These are phyloP conservation scores for Sebastes diploproa DNA, from an alignment of 2,797 vertebrate genomes.

Conservation along the genomic window DNA sequence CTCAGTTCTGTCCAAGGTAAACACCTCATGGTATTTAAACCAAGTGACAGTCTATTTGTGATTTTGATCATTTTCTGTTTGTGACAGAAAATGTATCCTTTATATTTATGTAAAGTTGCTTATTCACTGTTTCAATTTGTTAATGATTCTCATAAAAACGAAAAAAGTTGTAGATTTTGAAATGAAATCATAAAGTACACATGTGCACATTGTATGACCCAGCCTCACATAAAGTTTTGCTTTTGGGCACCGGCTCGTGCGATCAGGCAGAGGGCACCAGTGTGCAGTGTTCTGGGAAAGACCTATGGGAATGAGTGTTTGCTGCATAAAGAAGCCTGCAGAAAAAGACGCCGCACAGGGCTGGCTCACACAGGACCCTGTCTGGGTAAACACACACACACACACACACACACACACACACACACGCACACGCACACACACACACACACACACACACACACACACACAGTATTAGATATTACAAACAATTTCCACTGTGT, in stretches of 20 bases:
- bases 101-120: background rate
- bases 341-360: slow-evolving; percentile 74
- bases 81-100: background rate
- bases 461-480: slow-evolving; percentile 9
- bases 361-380: slow-evolving; percentile 79
- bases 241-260: slow-evolving; percentile 22
- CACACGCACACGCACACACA: slow-evolving; percentile 11
- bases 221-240: background rate
- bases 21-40: background rate
- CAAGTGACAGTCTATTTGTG: background rate
- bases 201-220: background rate
- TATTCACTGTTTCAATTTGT: background rate
- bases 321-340: slow-evolving; percentile 82
- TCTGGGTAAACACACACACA: slow-evolving; percentile 67
- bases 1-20: slow-evolving; percentile 73
- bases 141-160: too few species aligned
- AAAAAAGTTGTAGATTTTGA: background rate
- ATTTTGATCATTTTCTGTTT: background rate
- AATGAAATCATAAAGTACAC: background rate
- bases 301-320: slow-evolving; percentile 79
- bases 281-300: slow-evolving; percentile 82
- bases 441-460: background rate
- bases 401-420: slow-evolving; percentile 12
- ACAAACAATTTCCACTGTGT: slow-evolving; percentile 22
- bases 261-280: slow-evolving; percentile 79